Conservation (phyloP, 2,888 invertebrate species). For the Augiades crinisus region DNA sequence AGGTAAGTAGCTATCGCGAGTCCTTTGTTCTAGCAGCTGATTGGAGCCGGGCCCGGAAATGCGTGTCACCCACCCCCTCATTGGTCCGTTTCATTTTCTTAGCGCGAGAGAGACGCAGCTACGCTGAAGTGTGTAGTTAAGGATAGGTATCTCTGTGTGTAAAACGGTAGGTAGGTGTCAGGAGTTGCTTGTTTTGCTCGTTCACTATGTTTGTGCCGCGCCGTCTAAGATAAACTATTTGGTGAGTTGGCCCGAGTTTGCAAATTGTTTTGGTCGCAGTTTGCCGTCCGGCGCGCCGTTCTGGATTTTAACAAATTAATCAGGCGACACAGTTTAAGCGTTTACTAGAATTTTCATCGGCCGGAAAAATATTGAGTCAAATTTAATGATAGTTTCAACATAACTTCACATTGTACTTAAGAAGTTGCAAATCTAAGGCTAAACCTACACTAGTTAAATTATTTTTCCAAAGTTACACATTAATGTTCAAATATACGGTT, state of each 20-base stretch:
- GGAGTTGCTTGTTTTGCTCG: slow-evolving; percentile 61
- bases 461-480: too few relatives aligned
- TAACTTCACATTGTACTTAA: too few relatives aligned
- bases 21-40: slow-evolving; percentile 83
- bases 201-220: slow-evolving; percentile 58
- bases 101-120: slow-evolving; percentile 78
- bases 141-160: slow-evolving; percentile 72
- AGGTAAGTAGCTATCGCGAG: slow-evolving; percentile 78
- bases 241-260: slow-evolving; percentile 57
- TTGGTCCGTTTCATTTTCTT: slow-evolving; percentile 82
- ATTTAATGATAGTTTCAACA: too few relatives aligned
- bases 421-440: too few relatives aligned
- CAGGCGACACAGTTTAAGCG: neutral
- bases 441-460: too few relatives aligned
- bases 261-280: slow-evolving; percentile 63
- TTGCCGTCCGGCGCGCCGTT: slow-evolving; percentile 32
- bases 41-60: slow-evolving; percentile 81
- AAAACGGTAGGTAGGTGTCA: slow-evolving; percentile 70
- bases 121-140: slow-evolving; percentile 71
- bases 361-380: too few relatives aligned
- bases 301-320: slow-evolving; percentile 6
- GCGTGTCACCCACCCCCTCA: slow-evolving; percentile 81
- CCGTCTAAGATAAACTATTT: slow-evolving; percentile 70
- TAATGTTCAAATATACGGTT: too few relatives aligned
- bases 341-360: neutral